Evolutionary conservation across 2,888 invertebrate species (phyloP), one percentile per base, ranked within the genome.

Genomic region (Thecocarcelia acutangulata): DNA sequence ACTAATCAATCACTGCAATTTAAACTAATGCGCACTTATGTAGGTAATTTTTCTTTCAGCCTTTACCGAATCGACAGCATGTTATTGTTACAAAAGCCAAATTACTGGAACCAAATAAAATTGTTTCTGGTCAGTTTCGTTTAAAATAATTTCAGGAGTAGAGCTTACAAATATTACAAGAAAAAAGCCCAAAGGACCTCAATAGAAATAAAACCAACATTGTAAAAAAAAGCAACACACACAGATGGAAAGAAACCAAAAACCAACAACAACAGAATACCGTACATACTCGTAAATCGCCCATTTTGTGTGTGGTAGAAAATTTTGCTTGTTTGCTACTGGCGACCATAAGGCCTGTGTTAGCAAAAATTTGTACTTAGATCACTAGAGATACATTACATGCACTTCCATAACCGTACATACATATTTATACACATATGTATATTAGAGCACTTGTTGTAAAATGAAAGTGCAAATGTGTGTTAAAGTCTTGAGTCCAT

Each of bases 91-190:
- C 63, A 48, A 68, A 59, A 54, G 80, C 69, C 76, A 69, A 54
- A 80, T 73, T 59, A 74, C 63, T 76, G 64, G 42, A 83, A 80
- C 73, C 83, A 40, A 77, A 50, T 76, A 59, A 77, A 82, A 80
- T 80, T 77, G 77, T 72, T 80, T 80, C 58, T 69, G 83, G 83
- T 80, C 76, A 77, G 76, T 59, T 70, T 64, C 69, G 69, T 56
- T 82, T 46, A 66, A 78, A 74, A 74, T 70, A 78, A 70, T 58
- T 56, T 50, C 37, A 44, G 52, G 28, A 46, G 73, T 58, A 44
- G 46, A 52, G 48, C 37, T 64, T 42, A 56, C 66, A 54, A n/a
- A 33, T 5, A 33, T 33, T 52, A 56, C 46, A 70, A 40, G 33
- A 50, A 61, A 33, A 64, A 63, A 58, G 58, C 78, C 66, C 74